Evolutionary conservation across 2,113 vertebrate species (phyloP), one percentile per base, ranked within the genome.

Genomic region (Hippocampus guttulatus): DNA sequence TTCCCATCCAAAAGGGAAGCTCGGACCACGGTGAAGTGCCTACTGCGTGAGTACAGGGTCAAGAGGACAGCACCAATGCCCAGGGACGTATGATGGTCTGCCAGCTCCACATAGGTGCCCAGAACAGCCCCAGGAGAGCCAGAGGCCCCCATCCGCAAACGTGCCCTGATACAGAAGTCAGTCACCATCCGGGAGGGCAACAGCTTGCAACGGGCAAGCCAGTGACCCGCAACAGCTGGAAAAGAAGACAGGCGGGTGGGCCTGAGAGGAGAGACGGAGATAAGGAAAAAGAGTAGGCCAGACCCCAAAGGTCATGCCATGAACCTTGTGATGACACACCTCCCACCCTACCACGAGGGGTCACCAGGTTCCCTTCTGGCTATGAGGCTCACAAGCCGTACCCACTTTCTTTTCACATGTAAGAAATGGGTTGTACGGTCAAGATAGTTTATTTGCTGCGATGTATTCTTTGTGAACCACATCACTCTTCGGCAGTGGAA

Each of bases 231-330:
- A 58, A 5, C 55, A 58, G 55, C 55, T 58, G 55, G n/a, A 58
- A 58, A 58, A 58, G 55, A 58, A 10, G 23, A 11, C 23, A 23
- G 55, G 23, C 11, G 21, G 2, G 21, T 21, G 21, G 21, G 20
- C 52, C 21, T 54, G 52, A 54, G 52, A 51, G 49, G 49, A 3
- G 14, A 79, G 77, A 77, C 77, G 9, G 12, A 43, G 43, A 30
- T 30, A 43, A 12, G 9, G 10, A 12, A 43, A 9, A 43, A 43
- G 43, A 49, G 47, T 1, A 16, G 16, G 16, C 15, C 47, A 49
- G 47, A 49, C 15, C 47, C 47, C 15, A 4, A 18, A 16, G 15
- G 47, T 49, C 47, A 49, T 49, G 47, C 47, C 16, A 49, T 49
- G 47, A 49, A 49, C 47, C 47, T 49, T 18, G 15, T 49, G 15